Conservation (phyloP, 2,797 vertebrate genomes). For the Ptychobarbus kaznakovi region DNA sequence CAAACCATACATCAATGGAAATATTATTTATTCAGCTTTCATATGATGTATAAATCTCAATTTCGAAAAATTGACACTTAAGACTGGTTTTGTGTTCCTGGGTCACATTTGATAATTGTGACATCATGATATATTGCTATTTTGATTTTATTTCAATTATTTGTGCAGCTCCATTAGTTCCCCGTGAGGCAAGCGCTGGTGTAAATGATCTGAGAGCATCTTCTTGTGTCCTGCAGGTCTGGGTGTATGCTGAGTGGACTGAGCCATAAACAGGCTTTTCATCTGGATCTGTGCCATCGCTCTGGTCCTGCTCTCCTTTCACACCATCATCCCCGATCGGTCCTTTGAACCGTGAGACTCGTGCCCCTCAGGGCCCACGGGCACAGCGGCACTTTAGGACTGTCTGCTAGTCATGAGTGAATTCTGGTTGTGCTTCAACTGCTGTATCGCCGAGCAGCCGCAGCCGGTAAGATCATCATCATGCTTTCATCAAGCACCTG, state of each 20-base stretch:
- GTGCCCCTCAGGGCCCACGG: slow-evolving; percentile 43
- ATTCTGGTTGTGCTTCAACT: slow-evolving; percentile 93
- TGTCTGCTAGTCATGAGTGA: slow-evolving; percentile 83
- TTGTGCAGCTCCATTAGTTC: not conserved
- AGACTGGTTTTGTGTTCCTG: too few relatives aligned
- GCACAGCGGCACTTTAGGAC: slow-evolving; percentile 69
- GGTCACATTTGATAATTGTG: too few relatives aligned
- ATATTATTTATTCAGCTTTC: too few relatives aligned
- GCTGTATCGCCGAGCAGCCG: slow-evolving; percentile 90
- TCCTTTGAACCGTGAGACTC: not conserved
- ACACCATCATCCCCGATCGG: not conserved
- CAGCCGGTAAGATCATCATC: slow-evolving; percentile 83
- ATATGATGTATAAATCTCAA: too few relatives aligned
- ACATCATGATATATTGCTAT: not conserved
- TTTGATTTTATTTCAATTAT: not conserved
- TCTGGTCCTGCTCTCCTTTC: slow-evolving; percentile 6
- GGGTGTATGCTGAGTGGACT: slow-evolving; percentile 31
- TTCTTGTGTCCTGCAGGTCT: slow-evolving; percentile 56
- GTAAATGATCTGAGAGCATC: slow-evolving; percentile 35
- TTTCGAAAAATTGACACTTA: too few relatives aligned
- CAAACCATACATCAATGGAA: too few relatives aligned
- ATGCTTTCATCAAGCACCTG: slow-evolving; percentile 21
- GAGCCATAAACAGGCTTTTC: slow-evolving; percentile 27
- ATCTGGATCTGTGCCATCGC: slow-evolving; percentile 24
- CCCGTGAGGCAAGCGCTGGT: not conserved